Base-by-base conservation (phyloP, 2,113 vertebrate genomes). In the Galbula dea region DNA sequence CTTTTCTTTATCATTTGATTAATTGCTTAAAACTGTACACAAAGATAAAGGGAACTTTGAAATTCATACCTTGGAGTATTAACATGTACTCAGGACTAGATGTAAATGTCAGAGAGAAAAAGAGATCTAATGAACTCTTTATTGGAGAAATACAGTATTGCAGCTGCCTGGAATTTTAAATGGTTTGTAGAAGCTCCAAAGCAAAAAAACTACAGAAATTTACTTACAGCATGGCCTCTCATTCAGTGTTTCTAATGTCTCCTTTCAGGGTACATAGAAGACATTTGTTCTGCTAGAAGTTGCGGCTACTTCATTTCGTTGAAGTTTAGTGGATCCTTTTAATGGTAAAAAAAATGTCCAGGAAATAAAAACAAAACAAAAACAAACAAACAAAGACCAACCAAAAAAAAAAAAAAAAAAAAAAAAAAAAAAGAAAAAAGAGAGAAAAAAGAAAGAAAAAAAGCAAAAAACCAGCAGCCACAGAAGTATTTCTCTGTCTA, bases 41-140 rank as follows among this genome's bases (percentile, higher is more conserved):
- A 93, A 95, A 97, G 96, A 97, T 92, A 96, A 96, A 96, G 93
- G 94, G 76, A 96, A 96, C 94, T 97, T 97, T 96, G 97, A 97
- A 97, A 97, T 96, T 85, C 93, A 95, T 96, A 97, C 94, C 90
- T 97, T 88, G 29, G 95, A 96, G 91, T 95, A 96, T 96, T 97
- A 97, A 89, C 86, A 96, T 93, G 61, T 94, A 94, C 61, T 95
- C 88, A 88, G 81, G 82, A 95, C 87, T 97, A 87, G 80, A 96
- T 95, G 49, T 94, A 97, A 97, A 97, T 96, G 92, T 95, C 96
- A 97, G 77, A 91, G 86, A 89, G 81, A 92, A 94, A 90, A n/a
- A 97, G 94, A 96, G 88, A 96, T 96, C 94, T 93, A 71, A 97
- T 96, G 92, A 96, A 96, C 82, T 94, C 92, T 96, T 96, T 96